Base-by-base conservation (phyloP, 2,113 vertebrate genomes). In the Lophochroa leadbeateri region DNA sequence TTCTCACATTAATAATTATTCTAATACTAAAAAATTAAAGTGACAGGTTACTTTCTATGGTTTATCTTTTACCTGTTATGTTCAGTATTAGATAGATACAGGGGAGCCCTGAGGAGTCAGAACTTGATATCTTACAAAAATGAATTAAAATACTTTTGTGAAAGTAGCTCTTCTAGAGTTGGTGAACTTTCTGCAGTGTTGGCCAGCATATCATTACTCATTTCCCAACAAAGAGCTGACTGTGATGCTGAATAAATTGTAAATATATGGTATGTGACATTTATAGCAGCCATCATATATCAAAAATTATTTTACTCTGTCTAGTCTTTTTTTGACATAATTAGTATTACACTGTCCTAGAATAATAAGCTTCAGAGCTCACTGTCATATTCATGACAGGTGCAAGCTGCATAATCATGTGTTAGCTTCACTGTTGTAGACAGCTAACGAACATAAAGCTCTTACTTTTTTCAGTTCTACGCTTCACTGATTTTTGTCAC, bases 401-500 rank as follows among this genome's bases (percentile, higher is more conserved):
- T 97, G 92, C 95, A 96, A 95, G 95, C 91, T 86, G 93, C 95
- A 94, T 97, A 97, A 97, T 98, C 97, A 96, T 97, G 94, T 97
- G 94, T 97, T 98, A 82, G 70, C 95, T 96, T 97, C 97, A 95
- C 92, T 97, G 80, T 90, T 96, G 92, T 92, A 96, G 97, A 97
- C 95, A 98, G 96, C 97, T 97, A 98, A 98, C 35, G 92, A 98
- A 95, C 95, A 91, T 81, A 88, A 96, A 97, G 75, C 83, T 96
- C 95, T 97, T 95, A 93, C 80, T 95, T 94, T 87, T 91, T 92
- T 81, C 25, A 93, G 94, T 88, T 97, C 96, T 85, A 97, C 97
- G 96, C 96, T 97, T 97, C 96, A 75, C 52, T 98, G 97, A 95
- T 97, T 97, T 97, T 98, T 96, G 72, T 95, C 97, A 97, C 95